These are phyloP conservation scores for Pristionchus maxplancki DNA, from an alignment of 2,888 invertebrate genomes.

Conservation along the genomic window DNA sequence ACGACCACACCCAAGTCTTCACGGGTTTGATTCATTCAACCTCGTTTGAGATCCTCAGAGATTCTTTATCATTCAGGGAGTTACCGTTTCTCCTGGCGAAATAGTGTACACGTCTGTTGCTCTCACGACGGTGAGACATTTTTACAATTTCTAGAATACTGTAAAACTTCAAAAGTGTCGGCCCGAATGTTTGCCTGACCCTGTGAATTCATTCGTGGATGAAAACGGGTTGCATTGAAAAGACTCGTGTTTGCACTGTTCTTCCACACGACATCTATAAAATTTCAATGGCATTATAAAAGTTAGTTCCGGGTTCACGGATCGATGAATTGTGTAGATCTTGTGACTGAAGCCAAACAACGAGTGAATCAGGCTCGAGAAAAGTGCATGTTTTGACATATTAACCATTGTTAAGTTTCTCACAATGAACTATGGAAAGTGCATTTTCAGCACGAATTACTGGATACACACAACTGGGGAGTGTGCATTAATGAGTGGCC, in stretches of 20 bases:
- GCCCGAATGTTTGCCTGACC: background rate
- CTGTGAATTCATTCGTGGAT: background rate
- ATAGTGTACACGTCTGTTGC: background rate
- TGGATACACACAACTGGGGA: constrained; percentile 30
- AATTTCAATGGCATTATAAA: background rate
- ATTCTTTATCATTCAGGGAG: background rate
- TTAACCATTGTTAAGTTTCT: background rate
- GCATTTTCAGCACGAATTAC: background rate
- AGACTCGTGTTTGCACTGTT: background rate
- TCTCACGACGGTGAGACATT: background rate
- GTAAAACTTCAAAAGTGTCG: background rate
- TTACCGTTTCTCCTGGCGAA: background rate
- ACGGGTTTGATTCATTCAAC: background rate
- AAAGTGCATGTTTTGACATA: too few species aligned
- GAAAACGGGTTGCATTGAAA: background rate
- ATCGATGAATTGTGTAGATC: background rate
- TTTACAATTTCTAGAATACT: background rate
- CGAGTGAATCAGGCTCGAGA: background rate
- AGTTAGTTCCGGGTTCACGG: constrained; percentile 4
- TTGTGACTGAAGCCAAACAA: background rate
- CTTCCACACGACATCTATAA: background rate
- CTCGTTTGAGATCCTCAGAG: background rate
- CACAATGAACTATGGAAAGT: background rate
- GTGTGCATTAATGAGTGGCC: constrained; percentile 21
- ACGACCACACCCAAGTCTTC: background rate